Percentiles rank a stretch among this genome's conserved stretches.
phyloP scores from a whole-genome alignment of 1,140 invertebrate genomes.

The Achatina immaculata region DNA sequence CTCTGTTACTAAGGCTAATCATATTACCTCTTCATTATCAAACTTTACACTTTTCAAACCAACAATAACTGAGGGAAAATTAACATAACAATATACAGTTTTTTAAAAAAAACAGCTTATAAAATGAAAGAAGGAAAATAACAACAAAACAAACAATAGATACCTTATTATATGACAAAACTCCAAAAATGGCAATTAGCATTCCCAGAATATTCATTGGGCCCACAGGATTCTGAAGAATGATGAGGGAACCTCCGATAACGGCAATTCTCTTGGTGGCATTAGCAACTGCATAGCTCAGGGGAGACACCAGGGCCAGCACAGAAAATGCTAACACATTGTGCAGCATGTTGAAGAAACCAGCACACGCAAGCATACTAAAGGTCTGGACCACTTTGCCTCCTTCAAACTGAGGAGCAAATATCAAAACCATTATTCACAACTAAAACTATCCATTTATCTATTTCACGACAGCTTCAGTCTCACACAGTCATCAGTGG shows the following conservation, averaged over 20 bases:
- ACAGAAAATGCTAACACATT: constrained; percentile 96
- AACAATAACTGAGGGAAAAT: too few species aligned
- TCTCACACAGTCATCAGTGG: too few species aligned
- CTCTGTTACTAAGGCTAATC: too few species aligned
- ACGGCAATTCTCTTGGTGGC: constrained; percentile 96
- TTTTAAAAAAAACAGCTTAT: background rate
- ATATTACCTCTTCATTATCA: too few species aligned
- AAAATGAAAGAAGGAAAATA: background rate
- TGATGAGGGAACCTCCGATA: constrained; percentile 88
- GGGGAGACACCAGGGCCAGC: constrained; percentile 85
- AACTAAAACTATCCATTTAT: too few species aligned
- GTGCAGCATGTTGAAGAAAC: constrained; percentile 92
- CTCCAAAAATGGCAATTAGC: constrained; percentile 89
- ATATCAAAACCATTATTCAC: background rate
- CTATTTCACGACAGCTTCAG: too few species aligned
- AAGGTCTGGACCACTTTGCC: constrained; percentile 57
- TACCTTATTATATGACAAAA: constrained; percentile 86
- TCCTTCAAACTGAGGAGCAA: constrained; percentile 60
- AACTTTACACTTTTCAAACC: too few species aligned
- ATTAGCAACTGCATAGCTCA: constrained; percentile 95
- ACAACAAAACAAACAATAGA: background rate
- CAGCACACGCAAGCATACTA: constrained; percentile 83
- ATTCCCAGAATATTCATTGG: constrained; percentile 90
- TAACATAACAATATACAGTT: too few species aligned
- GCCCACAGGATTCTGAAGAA: constrained; percentile 93